These are phyloP conservation scores for Hipposideros armiger DNA, from an alignment of 2,113 vertebrate species.

Conservation along the genomic window DNA sequence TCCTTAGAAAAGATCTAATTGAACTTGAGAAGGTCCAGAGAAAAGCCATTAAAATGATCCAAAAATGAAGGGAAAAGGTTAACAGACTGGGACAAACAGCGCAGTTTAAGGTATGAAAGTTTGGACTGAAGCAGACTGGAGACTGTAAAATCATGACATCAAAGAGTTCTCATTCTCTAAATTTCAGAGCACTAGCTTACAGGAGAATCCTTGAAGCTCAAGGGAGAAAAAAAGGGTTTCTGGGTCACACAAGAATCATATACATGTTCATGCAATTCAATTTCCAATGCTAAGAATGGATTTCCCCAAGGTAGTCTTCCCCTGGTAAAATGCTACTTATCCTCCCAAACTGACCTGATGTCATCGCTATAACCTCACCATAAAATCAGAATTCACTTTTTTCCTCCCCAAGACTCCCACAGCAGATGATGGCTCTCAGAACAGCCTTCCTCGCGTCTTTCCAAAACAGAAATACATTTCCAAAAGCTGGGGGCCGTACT, in stretches of 20 bases:
- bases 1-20: background rate
- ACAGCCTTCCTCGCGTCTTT: background rate
- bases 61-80: slow-evolving; percentile 28
- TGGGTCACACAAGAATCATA: background rate
- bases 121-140: background rate
- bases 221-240: background rate
- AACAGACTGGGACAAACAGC: background rate
- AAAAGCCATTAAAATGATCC: slow-evolving; percentile 6
- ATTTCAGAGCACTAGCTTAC: slow-evolving; percentile 28
- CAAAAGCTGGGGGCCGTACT: background rate
- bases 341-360: background rate
- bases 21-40: background rate
- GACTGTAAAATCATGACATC: background rate
- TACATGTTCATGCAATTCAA: background rate
- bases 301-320: background rate
- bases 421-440: background rate
- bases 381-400: background rate
- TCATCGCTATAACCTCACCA: background rate
- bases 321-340: background rate
- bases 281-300: background rate
- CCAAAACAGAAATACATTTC: background rate
- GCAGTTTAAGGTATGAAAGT: slow-evolving; percentile 28
- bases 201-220: background rate
- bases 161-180: background rate
- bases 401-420: background rate